Evolutionary conservation across 2,888 invertebrate species (phyloP).

Genomic region (Arge pagana): DNA sequence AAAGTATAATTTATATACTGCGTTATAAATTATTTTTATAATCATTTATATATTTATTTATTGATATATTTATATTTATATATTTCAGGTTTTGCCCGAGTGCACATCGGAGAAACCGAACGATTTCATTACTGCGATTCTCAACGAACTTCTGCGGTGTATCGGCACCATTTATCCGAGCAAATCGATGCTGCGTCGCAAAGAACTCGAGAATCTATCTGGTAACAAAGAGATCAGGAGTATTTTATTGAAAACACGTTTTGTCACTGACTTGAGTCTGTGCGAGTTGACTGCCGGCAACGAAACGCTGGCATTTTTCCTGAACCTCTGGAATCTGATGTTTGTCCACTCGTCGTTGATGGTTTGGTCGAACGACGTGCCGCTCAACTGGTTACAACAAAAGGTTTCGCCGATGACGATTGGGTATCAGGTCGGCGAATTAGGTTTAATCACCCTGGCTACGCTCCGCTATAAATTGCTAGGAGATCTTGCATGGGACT

Average conservation of each 20-base stretch:
- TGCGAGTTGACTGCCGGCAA: conserved; percentile 49
- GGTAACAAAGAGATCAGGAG: conserved; percentile 34
- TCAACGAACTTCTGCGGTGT: conserved; percentile 40
- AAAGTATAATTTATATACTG: background rate
- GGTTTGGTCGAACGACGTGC: conserved; percentile 43
- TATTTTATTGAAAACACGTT: conserved; percentile 43
- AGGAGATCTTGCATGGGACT: conserved; percentile 34
- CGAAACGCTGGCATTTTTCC: conserved; percentile 51
- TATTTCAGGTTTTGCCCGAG: conserved; percentile 1
- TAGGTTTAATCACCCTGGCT: conserved; percentile 52
- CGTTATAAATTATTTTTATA: background rate
- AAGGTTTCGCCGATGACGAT: conserved; percentile 43
- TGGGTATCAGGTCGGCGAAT: conserved; percentile 53
- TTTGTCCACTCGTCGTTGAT: conserved; percentile 49
- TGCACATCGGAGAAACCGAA: conserved; percentile 40
- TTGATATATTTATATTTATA: background rate
- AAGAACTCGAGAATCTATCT: conserved; percentile 30
- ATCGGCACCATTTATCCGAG: conserved; percentile 29
- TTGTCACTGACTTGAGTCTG: conserved; percentile 44
- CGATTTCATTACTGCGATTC: conserved; percentile 44
- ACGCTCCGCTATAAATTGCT: conserved; percentile 47
- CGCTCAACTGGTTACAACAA: conserved; percentile 40
- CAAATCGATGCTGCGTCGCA: conserved; percentile 27
- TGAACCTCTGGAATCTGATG: conserved; percentile 55
- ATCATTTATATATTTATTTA: background rate